Evolutionary conservation across 2,888 invertebrate genomes (phyloP).

Genomic region (Volucella inflata): DNA sequence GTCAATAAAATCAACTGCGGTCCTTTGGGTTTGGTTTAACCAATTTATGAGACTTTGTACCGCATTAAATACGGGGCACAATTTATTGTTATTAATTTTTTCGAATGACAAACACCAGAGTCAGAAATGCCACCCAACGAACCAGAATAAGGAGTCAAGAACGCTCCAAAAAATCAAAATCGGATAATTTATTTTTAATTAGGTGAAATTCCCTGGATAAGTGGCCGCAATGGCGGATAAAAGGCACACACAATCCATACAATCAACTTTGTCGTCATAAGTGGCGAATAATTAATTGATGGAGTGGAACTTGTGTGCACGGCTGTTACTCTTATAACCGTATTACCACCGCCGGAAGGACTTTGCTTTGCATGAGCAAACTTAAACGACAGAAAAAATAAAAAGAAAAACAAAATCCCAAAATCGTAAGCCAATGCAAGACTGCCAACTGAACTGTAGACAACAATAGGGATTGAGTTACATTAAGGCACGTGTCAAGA

Average conservation of each 20-base stretch:
- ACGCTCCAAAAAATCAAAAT: constrained; percentile 58
- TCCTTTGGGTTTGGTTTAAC: neutral
- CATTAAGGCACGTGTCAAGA: constrained; percentile 46
- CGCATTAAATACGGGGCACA: neutral
- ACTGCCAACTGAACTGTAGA: neutral
- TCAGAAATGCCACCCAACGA: constrained; percentile 23
- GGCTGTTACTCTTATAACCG: neutral
- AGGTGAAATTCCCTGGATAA: constrained; percentile 56
- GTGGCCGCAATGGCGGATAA: constrained; percentile 65
- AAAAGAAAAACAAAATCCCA: constrained; percentile 18
- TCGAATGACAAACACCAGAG: constrained; percentile 25
- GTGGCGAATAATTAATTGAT: constrained; percentile 71
- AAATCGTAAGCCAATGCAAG: no score
- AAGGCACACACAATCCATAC: constrained; percentile 59
- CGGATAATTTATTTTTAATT: constrained; percentile 67
- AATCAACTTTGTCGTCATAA: constrained; percentile 69
- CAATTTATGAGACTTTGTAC: neutral
- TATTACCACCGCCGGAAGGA: constrained; percentile 4
- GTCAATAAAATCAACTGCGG: no score
- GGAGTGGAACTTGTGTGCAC: constrained; percentile 60
- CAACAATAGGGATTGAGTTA: constrained; percentile 38
- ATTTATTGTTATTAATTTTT: constrained; percentile 23
- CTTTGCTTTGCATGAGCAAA: constrained; percentile 20
- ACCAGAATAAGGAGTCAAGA: constrained; percentile 56
- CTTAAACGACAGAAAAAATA: neutral